These are phyloP conservation scores for Hippopotamus amphibius DNA, from an alignment of 2,113 vertebrate species.

Conservation along the genomic window DNA sequence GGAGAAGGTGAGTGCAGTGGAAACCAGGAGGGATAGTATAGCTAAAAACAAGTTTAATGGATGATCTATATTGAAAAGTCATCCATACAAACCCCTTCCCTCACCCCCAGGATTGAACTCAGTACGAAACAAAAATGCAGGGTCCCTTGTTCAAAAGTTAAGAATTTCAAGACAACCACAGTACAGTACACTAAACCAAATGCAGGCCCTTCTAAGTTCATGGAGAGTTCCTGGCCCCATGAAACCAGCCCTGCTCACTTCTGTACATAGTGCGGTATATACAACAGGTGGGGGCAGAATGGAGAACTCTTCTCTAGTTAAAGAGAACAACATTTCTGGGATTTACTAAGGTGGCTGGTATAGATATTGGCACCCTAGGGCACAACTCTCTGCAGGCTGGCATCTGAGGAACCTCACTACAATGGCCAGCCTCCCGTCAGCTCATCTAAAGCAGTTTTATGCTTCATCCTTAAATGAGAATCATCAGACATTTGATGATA, in stretches of 20 bases:
- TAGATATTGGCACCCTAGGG: background rate
- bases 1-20: background rate
- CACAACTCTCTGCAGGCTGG: background rate
- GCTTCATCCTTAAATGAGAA: background rate
- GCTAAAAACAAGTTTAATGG: background rate
- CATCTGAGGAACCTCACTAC: background rate
- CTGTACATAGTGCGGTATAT: accelerated
- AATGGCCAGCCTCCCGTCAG: background rate
- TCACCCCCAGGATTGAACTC: background rate
- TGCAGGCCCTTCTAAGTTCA: background rate
- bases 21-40: background rate
- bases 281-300: background rate
- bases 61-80: background rate
- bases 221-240: background rate
- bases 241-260: background rate
- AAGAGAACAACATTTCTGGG: background rate
- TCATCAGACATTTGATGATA: background rate
- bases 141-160: background rate
- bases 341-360: background rate
- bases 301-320: background rate
- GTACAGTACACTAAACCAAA: background rate
- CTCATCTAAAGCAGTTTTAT: background rate
- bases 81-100: background rate
- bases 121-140: background rate
- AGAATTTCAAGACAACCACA: background rate